Conservation (phyloP, 2,888 invertebrate genomes). For the Agrilus cyanescens region DNA sequence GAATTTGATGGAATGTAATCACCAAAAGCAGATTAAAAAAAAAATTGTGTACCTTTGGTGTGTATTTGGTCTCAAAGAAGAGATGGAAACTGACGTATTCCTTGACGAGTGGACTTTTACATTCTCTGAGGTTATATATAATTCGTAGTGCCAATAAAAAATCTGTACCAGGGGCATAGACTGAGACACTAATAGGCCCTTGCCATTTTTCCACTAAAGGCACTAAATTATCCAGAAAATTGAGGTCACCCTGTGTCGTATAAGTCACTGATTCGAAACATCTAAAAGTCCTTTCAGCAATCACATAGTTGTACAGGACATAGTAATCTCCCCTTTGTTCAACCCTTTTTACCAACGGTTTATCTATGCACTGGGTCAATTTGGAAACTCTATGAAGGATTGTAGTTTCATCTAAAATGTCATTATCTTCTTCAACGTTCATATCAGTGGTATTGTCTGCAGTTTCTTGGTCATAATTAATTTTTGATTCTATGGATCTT, state of each 20-base stretch:
- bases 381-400: too few relatives aligned
- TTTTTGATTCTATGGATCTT: too few relatives aligned
- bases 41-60: constrained; percentile 34
- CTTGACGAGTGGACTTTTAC: constrained; percentile 38
- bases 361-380: too few relatives aligned
- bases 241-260: constrained; percentile 55
- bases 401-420: too few relatives aligned
- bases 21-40: too few relatives aligned
- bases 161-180: constrained; percentile 53
- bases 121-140: constrained; percentile 46
- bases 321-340: constrained; percentile 33
- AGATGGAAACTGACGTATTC: constrained; percentile 53
- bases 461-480: too few relatives aligned
- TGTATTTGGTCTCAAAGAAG: constrained; percentile 46
- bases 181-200: constrained; percentile 51
- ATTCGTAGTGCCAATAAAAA: constrained; percentile 42
- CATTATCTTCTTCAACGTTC: too few relatives aligned
- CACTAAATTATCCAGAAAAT: constrained; percentile 51
- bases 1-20: too few relatives aligned
- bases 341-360: neutral
- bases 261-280: constrained; percentile 54
- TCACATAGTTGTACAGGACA: constrained; percentile 49
- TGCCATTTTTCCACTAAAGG: constrained; percentile 47
- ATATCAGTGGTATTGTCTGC: too few relatives aligned
- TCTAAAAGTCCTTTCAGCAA: constrained; percentile 32